Evolutionary conservation across 2,888 invertebrate genomes (phyloP).

Genomic region (Mycalesis mineus): DNA sequence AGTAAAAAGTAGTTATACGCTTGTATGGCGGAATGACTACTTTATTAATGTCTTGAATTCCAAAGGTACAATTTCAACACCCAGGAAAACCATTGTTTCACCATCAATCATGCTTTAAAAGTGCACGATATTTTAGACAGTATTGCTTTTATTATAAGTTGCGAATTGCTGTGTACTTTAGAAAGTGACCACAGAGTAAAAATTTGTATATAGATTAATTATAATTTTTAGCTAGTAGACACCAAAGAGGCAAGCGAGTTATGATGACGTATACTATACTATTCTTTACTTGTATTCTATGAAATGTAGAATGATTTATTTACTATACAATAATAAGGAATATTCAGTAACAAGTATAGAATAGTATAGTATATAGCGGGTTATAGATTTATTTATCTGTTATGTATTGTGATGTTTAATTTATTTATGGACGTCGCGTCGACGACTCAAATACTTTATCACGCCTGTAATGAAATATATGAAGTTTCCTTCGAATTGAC

Average conservation of each 20-base stretch:
- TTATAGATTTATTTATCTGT: slow-evolving; percentile 68
- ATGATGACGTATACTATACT: slow-evolving; percentile 30
- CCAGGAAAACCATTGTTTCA: too few relatives aligned
- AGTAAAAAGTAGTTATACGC: too few relatives aligned
- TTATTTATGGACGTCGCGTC: slow-evolving; percentile 57
- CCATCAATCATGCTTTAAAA: slow-evolving; percentile 12
- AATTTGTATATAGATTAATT: slow-evolving; percentile 35
- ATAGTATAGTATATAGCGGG: background rate
- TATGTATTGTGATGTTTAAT: slow-evolving; percentile 71
- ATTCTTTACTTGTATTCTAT: slow-evolving; percentile 1
- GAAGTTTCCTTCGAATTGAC: slow-evolving; percentile 45
- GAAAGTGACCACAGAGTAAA: slow-evolving; percentile 24
- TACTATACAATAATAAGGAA: too few relatives aligned
- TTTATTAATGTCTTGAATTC: too few relatives aligned
- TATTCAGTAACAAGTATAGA: background rate
- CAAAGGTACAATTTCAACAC: too few relatives aligned
- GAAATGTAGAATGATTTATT: too few relatives aligned
- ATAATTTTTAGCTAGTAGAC: slow-evolving; percentile 72
- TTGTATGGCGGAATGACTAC: too few relatives aligned
- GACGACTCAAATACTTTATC: slow-evolving; percentile 51
- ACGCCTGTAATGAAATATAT: slow-evolving; percentile 59
- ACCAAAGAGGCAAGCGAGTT: slow-evolving; percentile 72
- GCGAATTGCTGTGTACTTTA: slow-evolving; percentile 29
- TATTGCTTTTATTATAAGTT: slow-evolving; percentile 24
- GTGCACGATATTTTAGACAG: slow-evolving; percentile 32